phyloP scores from a whole-genome alignment of 1,140 invertebrate genomes.

The Conus betulinus region DNA sequence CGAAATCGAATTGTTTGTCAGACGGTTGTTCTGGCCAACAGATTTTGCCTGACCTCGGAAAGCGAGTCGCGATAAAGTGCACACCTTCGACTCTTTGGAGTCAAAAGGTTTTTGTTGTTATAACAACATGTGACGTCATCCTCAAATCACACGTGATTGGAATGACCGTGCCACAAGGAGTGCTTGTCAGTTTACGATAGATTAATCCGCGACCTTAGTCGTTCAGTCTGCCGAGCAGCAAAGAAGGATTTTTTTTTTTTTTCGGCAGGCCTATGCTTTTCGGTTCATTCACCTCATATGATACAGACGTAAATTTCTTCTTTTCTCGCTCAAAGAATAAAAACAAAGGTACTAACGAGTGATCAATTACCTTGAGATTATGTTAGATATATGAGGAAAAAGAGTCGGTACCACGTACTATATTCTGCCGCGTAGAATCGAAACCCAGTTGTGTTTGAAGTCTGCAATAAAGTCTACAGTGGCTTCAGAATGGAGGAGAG shows the following conservation, averaged over 20 bases:
- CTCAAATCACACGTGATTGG: slow-evolving; percentile 53
- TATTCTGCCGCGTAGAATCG: slow-evolving; percentile 48
- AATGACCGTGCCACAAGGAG: slow-evolving; percentile 49
- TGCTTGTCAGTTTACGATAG: slow-evolving; percentile 35
- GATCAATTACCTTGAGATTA: no score
- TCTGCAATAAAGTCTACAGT: slow-evolving; percentile 13
- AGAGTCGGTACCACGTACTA: slow-evolving; percentile 36
- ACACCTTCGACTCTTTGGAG: not conserved
- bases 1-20: no score
- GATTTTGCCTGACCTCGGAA: not conserved
- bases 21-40: no score
- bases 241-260: not conserved
- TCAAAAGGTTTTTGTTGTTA: slow-evolving; percentile 56
- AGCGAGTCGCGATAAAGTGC: not conserved
- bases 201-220: slow-evolving; percentile 25
- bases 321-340: not conserved
- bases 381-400: not conserved
- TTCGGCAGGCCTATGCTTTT: not conserved
- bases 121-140: slow-evolving; percentile 67
- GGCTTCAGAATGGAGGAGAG: slow-evolving; percentile 48
- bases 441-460: slow-evolving; percentile 19
- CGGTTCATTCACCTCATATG: not conserved
- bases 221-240: not conserved
- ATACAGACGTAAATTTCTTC: not conserved
- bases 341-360: not conserved